A percentile compares a stretch with the other conserved stretches of the same genome.
Conservation (phyloP, 2,113 vertebrate species). For the Caracal caracal region DNA sequence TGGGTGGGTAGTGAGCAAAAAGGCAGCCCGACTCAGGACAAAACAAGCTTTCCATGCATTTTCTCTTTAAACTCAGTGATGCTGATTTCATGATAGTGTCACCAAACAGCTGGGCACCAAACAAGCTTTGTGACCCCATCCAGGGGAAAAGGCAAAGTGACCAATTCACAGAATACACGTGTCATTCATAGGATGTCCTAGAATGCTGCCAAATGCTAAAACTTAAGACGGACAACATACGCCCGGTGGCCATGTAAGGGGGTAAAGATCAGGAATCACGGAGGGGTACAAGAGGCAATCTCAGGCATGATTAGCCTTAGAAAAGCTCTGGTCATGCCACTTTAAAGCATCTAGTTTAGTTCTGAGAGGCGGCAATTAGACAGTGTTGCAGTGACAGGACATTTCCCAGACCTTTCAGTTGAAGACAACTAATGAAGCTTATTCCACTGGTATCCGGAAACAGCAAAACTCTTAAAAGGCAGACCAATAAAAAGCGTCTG, state of each 20-base stretch:
- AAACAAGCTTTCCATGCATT: background rate
- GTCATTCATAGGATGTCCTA: background rate
- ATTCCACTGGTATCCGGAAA: background rate
- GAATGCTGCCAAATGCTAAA: conserved; percentile 1
- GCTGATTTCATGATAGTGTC: background rate
- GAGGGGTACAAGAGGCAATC: background rate
- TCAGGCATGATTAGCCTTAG: background rate
- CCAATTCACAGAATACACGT: background rate
- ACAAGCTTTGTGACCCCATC: background rate
- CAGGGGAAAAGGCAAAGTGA: background rate
- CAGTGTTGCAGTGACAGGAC: background rate
- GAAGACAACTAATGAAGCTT: conserved; percentile 36
- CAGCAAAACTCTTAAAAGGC: background rate
- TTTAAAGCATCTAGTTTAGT: background rate
- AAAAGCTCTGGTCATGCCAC: background rate
- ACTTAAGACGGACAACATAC: background rate
- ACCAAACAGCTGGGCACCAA: background rate
- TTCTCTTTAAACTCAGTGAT: background rate
- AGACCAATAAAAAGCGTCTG: background rate
- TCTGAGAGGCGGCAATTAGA: background rate
- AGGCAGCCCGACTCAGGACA: background rate
- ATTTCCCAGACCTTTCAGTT: background rate
- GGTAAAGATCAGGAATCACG: background rate
- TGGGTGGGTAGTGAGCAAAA: background rate
- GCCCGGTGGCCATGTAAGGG: background rate